Percentiles rank a stretch among this genome's conserved stretches.
Evolutionary conservation across 1,140 invertebrate genomes (phyloP).

Genomic region (Achatina immaculata): DNA sequence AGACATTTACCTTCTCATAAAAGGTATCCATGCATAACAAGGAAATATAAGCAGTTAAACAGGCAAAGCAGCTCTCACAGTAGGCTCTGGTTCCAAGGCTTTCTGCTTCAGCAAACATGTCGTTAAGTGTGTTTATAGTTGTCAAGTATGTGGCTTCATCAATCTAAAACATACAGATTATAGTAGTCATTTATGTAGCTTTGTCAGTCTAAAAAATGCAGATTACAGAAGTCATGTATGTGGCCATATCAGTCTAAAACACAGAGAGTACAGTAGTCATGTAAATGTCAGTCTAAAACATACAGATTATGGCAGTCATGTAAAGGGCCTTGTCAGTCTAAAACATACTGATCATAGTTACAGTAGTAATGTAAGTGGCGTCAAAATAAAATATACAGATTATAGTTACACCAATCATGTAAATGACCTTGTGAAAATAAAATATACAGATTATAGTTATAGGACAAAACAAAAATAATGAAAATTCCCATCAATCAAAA

Average conservation of each 20-base stretch:
- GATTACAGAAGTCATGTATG: conserved; percentile 92
- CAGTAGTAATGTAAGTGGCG: too few species aligned
- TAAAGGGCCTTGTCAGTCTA: too few species aligned
- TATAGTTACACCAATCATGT: too few species aligned
- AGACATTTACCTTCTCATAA: conserved; percentile 87
- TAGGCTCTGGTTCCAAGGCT: conserved; percentile 91
- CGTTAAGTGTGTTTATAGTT: conserved; percentile 92
- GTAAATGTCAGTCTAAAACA: conserved; percentile 91
- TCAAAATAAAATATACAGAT: too few species aligned
- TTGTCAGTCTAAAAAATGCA: conserved; percentile 88
- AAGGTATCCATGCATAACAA: conserved; percentile 96
- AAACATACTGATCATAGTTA: too few species aligned
- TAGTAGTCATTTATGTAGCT: conserved; percentile 90
- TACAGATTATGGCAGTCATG: too few species aligned
- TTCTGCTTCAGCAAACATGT: conserved; percentile 95
- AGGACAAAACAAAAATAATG: too few species aligned
- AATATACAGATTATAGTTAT: too few species aligned
- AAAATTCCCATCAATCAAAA: too few species aligned
- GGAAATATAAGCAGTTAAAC: conserved; percentile 95
- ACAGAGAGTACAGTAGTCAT: conserved; percentile 92
- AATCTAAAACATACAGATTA: conserved; percentile 94
- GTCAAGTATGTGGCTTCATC: conserved; percentile 90
- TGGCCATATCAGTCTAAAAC: conserved; percentile 90
- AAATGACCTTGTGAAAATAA: too few species aligned
- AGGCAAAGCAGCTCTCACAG: conserved; percentile 95